These are phyloP conservation scores for Bovichtus diacanthus DNA, from an alignment of 2,797 vertebrate genomes.

Conservation along the genomic window DNA sequence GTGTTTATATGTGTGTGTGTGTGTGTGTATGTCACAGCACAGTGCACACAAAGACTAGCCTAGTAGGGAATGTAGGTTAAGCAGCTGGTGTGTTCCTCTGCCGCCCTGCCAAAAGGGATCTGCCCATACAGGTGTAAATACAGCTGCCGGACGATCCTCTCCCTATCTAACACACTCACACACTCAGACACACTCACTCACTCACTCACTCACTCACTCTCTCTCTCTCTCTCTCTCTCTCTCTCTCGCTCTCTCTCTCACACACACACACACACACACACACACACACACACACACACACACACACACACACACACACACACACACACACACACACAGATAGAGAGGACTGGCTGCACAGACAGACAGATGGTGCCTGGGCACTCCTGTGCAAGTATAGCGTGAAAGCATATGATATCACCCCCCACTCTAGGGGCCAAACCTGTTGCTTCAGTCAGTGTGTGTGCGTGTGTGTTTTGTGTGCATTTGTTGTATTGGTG, in stretches of 20 bases:
- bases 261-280: slow-evolving; percentile 21
- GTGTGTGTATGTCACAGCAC: slow-evolving; percentile 44
- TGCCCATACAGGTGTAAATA: slow-evolving; percentile 94
- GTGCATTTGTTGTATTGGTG: slow-evolving; percentile 29
- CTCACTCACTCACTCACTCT: background rate
- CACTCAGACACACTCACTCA: slow-evolving; percentile 13
- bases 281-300: slow-evolving; percentile 6
- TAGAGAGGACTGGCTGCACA: slow-evolving; percentile 71
- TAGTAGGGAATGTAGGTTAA: slow-evolving; percentile 76
- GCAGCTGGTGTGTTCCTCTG: slow-evolving; percentile 89
- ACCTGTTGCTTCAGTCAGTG: slow-evolving; percentile 72
- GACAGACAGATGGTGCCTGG: slow-evolving; percentile 91
- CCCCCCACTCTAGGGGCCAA: slow-evolving; percentile 69
- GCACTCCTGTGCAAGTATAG: slow-evolving; percentile 82
- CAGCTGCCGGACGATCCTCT: slow-evolving; percentile 88
- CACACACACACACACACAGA: slow-evolving; percentile 7
- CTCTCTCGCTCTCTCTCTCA: slow-evolving; percentile 9
- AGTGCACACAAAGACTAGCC: slow-evolving; percentile 61
- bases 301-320: slow-evolving; percentile 9
- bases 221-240: slow-evolving; percentile 68
- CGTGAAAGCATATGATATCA: slow-evolving; percentile 77
- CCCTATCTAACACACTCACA: too few relatives aligned
- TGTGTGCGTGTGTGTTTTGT: slow-evolving; percentile 40
- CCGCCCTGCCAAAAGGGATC: slow-evolving; percentile 87
- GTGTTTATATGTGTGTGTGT: slow-evolving; percentile 1